Conservation (phyloP, 2,888 invertebrate genomes). For the Drosophila atripex region DNA sequence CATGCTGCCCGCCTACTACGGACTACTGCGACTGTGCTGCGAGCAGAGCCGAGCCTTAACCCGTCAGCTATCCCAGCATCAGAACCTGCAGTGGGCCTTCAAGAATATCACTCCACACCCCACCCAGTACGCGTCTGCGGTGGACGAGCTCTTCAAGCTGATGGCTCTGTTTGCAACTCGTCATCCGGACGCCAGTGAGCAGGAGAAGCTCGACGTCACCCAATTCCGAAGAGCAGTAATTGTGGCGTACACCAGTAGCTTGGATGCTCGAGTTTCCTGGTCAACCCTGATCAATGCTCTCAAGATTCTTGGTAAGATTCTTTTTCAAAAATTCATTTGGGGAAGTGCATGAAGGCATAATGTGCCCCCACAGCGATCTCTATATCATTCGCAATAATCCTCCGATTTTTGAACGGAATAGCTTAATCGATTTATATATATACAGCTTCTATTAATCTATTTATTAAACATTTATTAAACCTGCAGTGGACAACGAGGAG, state of each 20-base stretch:
- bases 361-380: too few relatives aligned
- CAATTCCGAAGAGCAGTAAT: slow-evolving; percentile 93
- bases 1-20: slow-evolving; percentile 97
- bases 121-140: slow-evolving; percentile 95
- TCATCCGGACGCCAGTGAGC: slow-evolving; percentile 90
- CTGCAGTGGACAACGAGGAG: slow-evolving; percentile 91
- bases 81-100: slow-evolving; percentile 98
- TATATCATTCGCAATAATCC: too few relatives aligned
- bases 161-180: slow-evolving; percentile 95
- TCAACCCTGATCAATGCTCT: slow-evolving; percentile 96
- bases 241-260: slow-evolving; percentile 93
- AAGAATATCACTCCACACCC: slow-evolving; percentile 98
- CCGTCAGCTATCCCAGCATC: slow-evolving; percentile 94
- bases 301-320: slow-evolving; percentile 87
- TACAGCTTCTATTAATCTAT: too few relatives aligned
- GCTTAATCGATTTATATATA: too few relatives aligned
- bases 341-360: too few relatives aligned
- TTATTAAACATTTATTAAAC: not conserved
- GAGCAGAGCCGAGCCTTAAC: slow-evolving; percentile 94
- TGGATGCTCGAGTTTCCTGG: slow-evolving; percentile 96
- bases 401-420: too few relatives aligned
- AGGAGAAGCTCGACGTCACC: slow-evolving; percentile 92
- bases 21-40: slow-evolving; percentile 94
- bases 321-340: too few relatives aligned
- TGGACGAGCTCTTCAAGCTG: slow-evolving; percentile 95